Conservation (phyloP, 2,888 invertebrate species). For the Villa cingulata region DNA sequence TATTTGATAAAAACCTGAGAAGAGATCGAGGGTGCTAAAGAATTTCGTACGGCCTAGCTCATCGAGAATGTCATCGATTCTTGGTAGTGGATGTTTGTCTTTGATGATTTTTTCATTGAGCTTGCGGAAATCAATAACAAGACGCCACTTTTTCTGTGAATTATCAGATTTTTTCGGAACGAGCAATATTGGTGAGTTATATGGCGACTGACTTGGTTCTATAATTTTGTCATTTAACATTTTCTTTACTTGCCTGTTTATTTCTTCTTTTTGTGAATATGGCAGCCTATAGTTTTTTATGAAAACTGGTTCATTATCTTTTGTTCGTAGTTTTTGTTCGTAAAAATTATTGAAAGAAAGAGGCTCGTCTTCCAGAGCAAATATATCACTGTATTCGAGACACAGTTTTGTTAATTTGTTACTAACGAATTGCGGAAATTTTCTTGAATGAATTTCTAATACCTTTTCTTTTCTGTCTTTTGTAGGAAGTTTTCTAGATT, state of each 20-base stretch:
- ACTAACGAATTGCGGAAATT: neutral
- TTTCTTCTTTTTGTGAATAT: slow-evolving; percentile 13
- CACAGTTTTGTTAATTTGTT: slow-evolving; percentile 5
- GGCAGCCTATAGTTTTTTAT: slow-evolving; percentile 17
- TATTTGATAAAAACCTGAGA: slow-evolving; percentile 6
- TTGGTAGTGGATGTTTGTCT: neutral
- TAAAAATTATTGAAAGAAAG: slow-evolving; percentile 17
- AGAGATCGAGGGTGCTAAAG: slow-evolving; percentile 4
- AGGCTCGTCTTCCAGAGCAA: slow-evolving; percentile 13
- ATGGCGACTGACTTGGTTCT: slow-evolving; percentile 14
- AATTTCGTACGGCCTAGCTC: slow-evolving; percentile 5
- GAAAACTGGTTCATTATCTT: slow-evolving; percentile 13
- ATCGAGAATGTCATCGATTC: slow-evolving; percentile 1
- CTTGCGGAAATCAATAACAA: slow-evolving; percentile 2
- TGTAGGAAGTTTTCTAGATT: neutral
- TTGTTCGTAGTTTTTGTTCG: slow-evolving; percentile 13
- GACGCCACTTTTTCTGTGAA: slow-evolving; percentile 7
- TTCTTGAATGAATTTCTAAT: neutral
- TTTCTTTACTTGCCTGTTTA: slow-evolving; percentile 13
- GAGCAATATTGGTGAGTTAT: slow-evolving; percentile 15
- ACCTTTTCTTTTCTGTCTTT: neutral
- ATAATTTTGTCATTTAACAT: slow-evolving; percentile 12
- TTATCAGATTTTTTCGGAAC: slow-evolving; percentile 15
- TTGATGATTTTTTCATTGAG: slow-evolving; percentile 7
- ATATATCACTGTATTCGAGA: slow-evolving; percentile 12